These are phyloP conservation scores for Nycticorax nycticorax DNA, from an alignment of 2,113 vertebrate genomes.

Conservation along the genomic window DNA sequence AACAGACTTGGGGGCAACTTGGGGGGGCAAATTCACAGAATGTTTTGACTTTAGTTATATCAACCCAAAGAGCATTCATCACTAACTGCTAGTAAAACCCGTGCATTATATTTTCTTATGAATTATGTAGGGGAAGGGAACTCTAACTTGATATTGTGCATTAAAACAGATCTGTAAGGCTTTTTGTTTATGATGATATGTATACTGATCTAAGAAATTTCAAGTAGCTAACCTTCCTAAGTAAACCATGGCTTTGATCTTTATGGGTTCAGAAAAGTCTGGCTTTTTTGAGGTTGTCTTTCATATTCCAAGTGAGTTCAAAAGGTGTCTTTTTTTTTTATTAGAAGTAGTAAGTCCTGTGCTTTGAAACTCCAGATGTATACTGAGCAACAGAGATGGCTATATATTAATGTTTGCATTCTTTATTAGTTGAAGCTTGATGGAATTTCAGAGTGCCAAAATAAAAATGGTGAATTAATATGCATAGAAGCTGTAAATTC, in stretches of 20 bases:
- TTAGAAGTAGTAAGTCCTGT: background rate
- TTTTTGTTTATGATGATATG: background rate
- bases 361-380: background rate
- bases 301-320: background rate
- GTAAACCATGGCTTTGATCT: background rate
- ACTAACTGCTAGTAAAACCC: background rate
- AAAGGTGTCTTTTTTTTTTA: background rate
- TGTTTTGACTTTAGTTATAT: background rate
- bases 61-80: background rate
- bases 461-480: constrained; percentile 32
- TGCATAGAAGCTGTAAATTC: constrained; percentile 27
- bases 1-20: background rate
- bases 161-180: background rate
- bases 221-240: background rate
- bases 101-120: background rate
- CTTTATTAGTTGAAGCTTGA: background rate
- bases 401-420: background rate
- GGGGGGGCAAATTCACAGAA: background rate
- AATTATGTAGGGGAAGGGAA: background rate
- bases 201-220: background rate
- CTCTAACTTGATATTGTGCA: background rate
- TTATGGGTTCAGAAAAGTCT: background rate
- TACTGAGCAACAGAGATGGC: background rate
- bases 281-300: background rate
- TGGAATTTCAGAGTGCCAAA: constrained; percentile 20